Base-by-base conservation (phyloP, 1,140 invertebrate species). In the Maconellicoccus hirsutus region DNA sequence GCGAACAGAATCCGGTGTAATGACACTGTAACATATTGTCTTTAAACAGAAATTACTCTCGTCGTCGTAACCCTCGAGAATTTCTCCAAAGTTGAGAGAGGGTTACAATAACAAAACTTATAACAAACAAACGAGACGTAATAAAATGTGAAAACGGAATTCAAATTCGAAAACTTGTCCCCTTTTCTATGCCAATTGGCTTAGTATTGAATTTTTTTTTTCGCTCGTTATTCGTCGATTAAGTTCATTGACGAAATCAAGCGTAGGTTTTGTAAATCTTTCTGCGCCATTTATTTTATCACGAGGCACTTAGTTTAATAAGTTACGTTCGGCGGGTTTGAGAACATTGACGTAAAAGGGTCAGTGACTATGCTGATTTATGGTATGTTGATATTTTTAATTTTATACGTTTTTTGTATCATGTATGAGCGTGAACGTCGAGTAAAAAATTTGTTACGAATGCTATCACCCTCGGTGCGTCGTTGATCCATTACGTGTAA, bases 221-320 rank as follows among this genome's bases (percentile, higher is more conserved):
- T 19, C 42, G 12, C 2, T 33, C 29, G 29, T 33, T 33, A 33
- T 33, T 33, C 42, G 10, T 16, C 42, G 42, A 52, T 52, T 52
- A 52, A 52, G 42, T 19, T 52, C n/a, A 52, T 52, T 19, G 42
- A 52, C n/a, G 42, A 52, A 52, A 52, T 52, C 42, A 19, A 52
- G 42, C 42, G 42, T 52, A 52, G 42, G 42, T 52, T 52, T 52
- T 52, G 42, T 52, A 52, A 52, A 52, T 52, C 42, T 52, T 52
- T 52, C 42, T 52, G 42, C 42, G 42, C 42, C 42, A 52, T 52
- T 52, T 52, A 19, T 52, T 52, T 52, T 19, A 52, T 52, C 42
- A 19, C 42, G 42, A 52, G 42, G 42, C 42, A 52, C 42, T 52
- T 52, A 52, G 42, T 19, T 14, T 52, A 52, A 52, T 52, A 52